Conservation (phyloP, 2,888 invertebrate genomes). For the Amphipoea lucens region DNA sequence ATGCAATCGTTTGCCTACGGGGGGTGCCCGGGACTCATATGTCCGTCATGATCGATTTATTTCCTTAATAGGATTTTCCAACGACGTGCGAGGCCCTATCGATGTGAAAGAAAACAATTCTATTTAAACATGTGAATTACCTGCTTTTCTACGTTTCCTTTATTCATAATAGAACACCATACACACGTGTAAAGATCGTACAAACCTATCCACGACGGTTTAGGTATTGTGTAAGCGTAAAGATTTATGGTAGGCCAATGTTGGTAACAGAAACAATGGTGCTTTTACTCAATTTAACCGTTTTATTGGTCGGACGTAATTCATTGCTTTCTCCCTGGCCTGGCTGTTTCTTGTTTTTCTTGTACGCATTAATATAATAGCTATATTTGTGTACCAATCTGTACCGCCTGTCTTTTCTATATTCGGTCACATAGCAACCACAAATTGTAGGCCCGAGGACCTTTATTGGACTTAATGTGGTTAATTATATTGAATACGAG, state of each 20-base stretch:
- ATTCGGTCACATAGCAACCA: conserved; percentile 45
- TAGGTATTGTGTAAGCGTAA: conserved; percentile 32
- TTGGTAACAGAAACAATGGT: conserved; percentile 67
- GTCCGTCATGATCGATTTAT: conserved; percentile 63
- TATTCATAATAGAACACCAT: conserved; percentile 14
- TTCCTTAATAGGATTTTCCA: conserved; percentile 65
- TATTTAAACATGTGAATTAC: conserved; percentile 55
- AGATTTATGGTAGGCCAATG: conserved; percentile 67
- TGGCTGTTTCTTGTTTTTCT: conserved; percentile 46
- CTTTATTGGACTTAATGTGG: conserved; percentile 58
- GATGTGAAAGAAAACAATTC: conserved; percentile 55
- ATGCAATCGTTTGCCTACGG: conserved; percentile 56
- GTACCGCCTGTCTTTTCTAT: conserved; percentile 25
- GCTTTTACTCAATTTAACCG: conserved; percentile 74
- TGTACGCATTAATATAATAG: conserved; percentile 45
- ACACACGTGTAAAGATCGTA: conserved; percentile 20
- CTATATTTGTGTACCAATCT: conserved; percentile 35
- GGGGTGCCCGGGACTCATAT: conserved; percentile 51
- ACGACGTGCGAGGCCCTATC: conserved; percentile 53
- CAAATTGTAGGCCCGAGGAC: conserved; percentile 40
- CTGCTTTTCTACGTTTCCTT: conserved; percentile 39
- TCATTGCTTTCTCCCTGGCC: conserved; percentile 48
- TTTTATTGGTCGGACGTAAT: conserved; percentile 72
- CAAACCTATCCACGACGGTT: conserved; percentile 24
- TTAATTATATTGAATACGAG: conserved; percentile 51